Percentiles rank a stretch among this genome's conserved stretches.
These are phyloP conservation scores for Drosophila pseudotalamancana DNA, from an alignment of 2,888 invertebrate genomes.

Conservation along the genomic window DNA sequence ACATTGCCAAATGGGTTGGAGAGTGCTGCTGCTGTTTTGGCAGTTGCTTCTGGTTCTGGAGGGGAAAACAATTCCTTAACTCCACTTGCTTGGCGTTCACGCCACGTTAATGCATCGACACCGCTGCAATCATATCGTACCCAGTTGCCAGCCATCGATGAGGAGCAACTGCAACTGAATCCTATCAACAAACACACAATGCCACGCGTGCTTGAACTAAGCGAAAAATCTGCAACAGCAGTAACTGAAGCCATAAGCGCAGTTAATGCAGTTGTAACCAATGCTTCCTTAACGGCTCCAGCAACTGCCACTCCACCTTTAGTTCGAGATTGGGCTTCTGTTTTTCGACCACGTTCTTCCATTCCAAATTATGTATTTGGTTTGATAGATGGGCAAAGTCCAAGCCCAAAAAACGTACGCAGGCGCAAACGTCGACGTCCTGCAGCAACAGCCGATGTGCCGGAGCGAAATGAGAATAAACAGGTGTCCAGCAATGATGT, in stretches of 20 bases:
- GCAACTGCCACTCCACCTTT: background rate
- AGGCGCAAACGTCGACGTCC: background rate
- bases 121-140: constrained; percentile 33
- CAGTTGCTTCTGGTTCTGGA: background rate
- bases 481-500: constrained; percentile 15
- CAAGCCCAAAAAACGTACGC: background rate
- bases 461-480: background rate
- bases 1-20: background rate
- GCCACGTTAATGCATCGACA: constrained; percentile 24
- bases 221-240: background rate
- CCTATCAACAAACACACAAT: constrained; percentile 22
- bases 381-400: background rate
- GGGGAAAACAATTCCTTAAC: background rate
- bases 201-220: constrained; percentile 32
- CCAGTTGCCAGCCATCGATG: constrained; percentile 44
- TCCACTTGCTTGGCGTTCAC: constrained; percentile 7
- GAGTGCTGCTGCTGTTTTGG: background rate
- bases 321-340: constrained; percentile 32
- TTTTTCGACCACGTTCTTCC: constrained; percentile 38
- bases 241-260: background rate
- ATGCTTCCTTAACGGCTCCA: background rate
- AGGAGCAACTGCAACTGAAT: constrained; percentile 36
- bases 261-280: background rate
- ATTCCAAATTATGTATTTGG: constrained; percentile 10
- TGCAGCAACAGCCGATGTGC: background rate